phyloP scores from a whole-genome alignment of 2,113 vertebrate genomes.

The Gorsachius goisagi region DNA sequence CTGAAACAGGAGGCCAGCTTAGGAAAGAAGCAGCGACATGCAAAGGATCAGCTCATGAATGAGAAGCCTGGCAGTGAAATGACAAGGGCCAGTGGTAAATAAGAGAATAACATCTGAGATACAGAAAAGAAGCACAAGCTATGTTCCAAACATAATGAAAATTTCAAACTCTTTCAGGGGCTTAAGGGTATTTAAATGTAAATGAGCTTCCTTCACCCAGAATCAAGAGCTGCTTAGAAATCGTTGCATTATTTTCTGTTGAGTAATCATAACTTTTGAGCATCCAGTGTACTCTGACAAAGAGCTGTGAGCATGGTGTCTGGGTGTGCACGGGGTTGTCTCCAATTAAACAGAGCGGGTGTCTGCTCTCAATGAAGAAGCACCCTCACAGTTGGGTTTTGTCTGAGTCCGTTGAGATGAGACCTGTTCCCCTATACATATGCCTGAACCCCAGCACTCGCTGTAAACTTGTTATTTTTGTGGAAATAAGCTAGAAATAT shows the following conservation, averaged over 20 bases:
- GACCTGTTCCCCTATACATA: background rate
- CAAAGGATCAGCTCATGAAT: background rate
- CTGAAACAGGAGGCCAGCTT: background rate
- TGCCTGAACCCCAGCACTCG: background rate
- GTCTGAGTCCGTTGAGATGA: background rate
- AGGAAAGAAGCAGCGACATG: background rate
- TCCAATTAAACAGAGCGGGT: background rate
- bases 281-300: background rate
- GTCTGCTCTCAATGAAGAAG: background rate
- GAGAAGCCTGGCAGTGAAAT: background rate
- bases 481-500: background rate
- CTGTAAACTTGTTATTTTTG: background rate
- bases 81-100: background rate
- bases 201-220: constrained; percentile 29
- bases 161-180: constrained; percentile 9
- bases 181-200: constrained; percentile 43
- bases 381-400: background rate
- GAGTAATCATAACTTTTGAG: constrained; percentile 12
- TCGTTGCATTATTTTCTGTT: background rate
- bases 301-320: background rate
- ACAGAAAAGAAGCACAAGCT: constrained; percentile 15
- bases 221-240: background rate
- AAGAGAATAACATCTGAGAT: background rate
- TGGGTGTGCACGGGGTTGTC: background rate
- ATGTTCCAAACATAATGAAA: constrained; percentile 37